These are phyloP conservation scores for Holocentrus rufus DNA, from an alignment of 2,797 vertebrate genomes.

Conservation along the genomic window DNA sequence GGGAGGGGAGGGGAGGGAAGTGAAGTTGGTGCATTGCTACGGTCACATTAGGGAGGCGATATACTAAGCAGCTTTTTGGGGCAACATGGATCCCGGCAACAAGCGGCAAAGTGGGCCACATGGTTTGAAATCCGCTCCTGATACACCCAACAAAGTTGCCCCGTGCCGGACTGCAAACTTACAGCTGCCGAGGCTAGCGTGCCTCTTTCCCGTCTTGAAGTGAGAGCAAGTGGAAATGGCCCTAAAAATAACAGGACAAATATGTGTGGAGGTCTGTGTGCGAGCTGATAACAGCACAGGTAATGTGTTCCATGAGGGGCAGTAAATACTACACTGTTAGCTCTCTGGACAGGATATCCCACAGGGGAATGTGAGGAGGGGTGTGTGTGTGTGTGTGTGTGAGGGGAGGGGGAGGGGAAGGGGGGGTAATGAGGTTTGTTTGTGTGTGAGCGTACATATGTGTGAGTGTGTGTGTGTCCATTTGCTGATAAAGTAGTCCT, in stretches of 20 bases:
- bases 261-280: constrained; percentile 62
- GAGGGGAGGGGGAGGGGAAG: constrained; percentile 17
- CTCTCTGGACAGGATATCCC: constrained; percentile 80
- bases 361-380: constrained; percentile 65
- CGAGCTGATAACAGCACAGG: constrained; percentile 74
- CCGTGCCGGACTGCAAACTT: too few species aligned
- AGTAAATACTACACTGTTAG: constrained; percentile 80
- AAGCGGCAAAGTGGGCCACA: background rate
- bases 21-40: background rate
- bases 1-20: constrained; percentile 7
- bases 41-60: background rate
- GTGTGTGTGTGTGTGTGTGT: constrained; percentile 40
- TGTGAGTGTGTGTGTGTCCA: constrained; percentile 33
- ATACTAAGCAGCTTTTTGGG: background rate
- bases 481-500: constrained; percentile 73
- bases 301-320: constrained; percentile 73
- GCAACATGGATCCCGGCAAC: background rate
- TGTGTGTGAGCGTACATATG: constrained; percentile 27
- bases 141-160: constrained; percentile 4
- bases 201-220: constrained; percentile 38
- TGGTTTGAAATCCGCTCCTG: background rate
- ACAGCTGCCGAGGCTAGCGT: constrained; percentile 10
- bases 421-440: constrained; percentile 43
- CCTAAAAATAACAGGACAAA: constrained; percentile 75
- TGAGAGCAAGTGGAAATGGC: constrained; percentile 65